Conservation (phyloP, 2,113 vertebrate species). For the Pterocles orientalis region DNA sequence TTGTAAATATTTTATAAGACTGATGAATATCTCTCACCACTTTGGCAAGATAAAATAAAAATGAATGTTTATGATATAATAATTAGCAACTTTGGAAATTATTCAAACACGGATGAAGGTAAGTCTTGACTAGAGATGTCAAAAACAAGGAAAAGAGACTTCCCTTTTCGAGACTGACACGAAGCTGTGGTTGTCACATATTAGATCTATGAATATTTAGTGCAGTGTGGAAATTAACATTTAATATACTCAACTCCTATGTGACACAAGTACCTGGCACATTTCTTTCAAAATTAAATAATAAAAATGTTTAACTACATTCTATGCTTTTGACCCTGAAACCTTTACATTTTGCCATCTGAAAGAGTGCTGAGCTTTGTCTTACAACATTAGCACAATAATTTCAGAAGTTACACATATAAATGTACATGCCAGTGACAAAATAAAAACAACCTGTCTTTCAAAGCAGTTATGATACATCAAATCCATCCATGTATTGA, state of each 20-base stretch:
- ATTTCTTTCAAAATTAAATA: slow-evolving; percentile 37
- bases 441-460: background rate
- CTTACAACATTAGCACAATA: background rate
- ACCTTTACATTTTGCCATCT: background rate
- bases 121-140: slow-evolving; percentile 8
- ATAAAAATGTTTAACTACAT: slow-evolving; percentile 5
- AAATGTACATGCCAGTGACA: background rate
- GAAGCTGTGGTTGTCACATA: background rate
- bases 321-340: background rate
- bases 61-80: slow-evolving; percentile 13
- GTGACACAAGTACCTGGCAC: background rate
- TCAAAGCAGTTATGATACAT: background rate
- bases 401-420: background rate
- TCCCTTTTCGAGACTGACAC: slow-evolving; percentile 19
- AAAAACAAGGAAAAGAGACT: slow-evolving; percentile 24
- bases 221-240: slow-evolving; percentile 51
- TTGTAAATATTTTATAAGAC: slow-evolving; percentile 10
- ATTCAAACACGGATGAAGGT: slow-evolving; percentile 11
- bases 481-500: background rate
- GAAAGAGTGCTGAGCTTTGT: background rate
- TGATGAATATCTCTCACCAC: background rate
- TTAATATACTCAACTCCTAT: slow-evolving; percentile 18
- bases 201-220: slow-evolving; percentile 42
- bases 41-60: slow-evolving; percentile 16
- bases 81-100: slow-evolving; percentile 35